Percentiles rank a stretch among this genome's conserved stretches.
Evolutionary conservation across 2,797 vertebrate genomes (phyloP).

Genomic region (Presbytis comata): DNA sequence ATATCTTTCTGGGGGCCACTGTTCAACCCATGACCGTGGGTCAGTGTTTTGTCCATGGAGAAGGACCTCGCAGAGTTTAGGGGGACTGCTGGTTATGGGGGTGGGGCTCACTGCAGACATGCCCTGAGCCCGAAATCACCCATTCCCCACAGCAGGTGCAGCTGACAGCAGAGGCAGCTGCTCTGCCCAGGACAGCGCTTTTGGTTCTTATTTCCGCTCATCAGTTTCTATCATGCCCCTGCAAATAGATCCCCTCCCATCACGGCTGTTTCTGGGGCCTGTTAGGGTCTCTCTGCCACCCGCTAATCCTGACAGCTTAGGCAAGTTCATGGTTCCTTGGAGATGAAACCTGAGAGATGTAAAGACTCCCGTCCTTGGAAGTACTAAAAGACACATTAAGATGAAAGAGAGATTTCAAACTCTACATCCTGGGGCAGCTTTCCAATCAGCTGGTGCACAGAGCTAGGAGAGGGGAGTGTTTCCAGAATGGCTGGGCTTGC

Average conservation of each 20-base stretch:
- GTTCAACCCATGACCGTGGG: background rate
- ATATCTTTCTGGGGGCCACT: background rate
- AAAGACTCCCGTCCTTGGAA: background rate
- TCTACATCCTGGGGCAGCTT: background rate
- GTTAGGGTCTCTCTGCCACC: too few species aligned
- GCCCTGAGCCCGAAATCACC: background rate
- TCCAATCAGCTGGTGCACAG: background rate
- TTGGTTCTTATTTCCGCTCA: rapidly evolving
- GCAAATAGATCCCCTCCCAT: background rate
- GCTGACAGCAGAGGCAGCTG: background rate
- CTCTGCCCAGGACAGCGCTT: background rate
- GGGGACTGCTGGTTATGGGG: background rate
- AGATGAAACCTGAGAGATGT: too few species aligned
- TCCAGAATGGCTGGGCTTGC: too few species aligned
- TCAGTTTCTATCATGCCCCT: background rate
- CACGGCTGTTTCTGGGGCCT: too few species aligned
- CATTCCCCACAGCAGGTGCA: rapidly evolving
- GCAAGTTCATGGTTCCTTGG: background rate
- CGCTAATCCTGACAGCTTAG: background rate
- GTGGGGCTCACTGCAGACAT: background rate
- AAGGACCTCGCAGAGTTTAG: too few species aligned
- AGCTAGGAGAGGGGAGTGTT: background rate
- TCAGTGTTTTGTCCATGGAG: background rate
- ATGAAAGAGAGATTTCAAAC: background rate
- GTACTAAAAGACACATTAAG: background rate